Base-by-base conservation (phyloP, 2,113 vertebrate genomes). In the Polypterus bichir region DNA sequence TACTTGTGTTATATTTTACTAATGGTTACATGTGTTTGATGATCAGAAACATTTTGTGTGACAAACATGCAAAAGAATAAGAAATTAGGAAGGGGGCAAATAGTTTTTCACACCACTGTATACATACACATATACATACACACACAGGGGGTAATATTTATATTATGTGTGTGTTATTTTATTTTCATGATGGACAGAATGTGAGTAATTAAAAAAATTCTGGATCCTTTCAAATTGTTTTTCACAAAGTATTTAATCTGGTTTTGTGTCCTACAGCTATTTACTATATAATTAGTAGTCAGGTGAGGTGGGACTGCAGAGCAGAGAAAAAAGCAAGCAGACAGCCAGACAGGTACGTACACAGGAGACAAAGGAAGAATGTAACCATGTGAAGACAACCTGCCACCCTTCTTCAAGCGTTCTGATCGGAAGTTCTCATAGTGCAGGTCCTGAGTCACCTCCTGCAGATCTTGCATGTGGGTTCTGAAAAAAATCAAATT, bases 361-460 rank as follows among this genome's bases (percentile, higher is more conserved):
- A 72, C 79, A 82, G 81, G 77, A 77, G 81, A 85, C 65, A 84
- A 73, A 76, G 82, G 78, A 64, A 82, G 74, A 79, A 73, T 6
- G 70, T 73, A 86, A 84, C 67, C 75, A 64, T 73, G 77, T 73
- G 82, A 80, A 71, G 76, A 84, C 79, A 77, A 99, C 96, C 96
- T 97, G 91, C 81, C 90, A 4, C 91, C 93, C 71, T 89, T 87
- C 66, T 99, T 99, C 72, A 99, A 92, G 69, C 96, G 89, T 62
- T 98, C 95, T 0, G 96, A 99, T 71, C 96, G 94, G 86, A 99
- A 99, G 80, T 95, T 99, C 84, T 99, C 96, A 3, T 99, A 98
- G 79, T 99, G 96, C 61, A 99, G 90, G 73, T 99, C 96, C 82
- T 99, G 94, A 66, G 96, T 99, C 68, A 99, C 96, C 71, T 99